Evolutionary conservation across 2,113 vertebrate species (phyloP).

Genomic region (Crotalus tigris): DNA sequence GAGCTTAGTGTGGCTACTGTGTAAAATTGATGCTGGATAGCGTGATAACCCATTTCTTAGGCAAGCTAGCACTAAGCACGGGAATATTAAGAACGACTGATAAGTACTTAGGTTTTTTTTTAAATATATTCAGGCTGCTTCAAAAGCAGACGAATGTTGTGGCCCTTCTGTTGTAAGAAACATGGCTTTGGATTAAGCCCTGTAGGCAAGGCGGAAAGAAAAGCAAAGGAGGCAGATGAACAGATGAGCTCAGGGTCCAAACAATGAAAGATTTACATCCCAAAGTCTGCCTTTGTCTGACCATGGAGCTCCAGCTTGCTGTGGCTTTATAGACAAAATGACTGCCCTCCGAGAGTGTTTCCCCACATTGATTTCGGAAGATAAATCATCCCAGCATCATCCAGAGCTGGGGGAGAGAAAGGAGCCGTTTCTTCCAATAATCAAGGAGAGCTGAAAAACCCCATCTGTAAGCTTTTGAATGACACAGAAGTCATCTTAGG

Average conservation of each 20-base stretch:
- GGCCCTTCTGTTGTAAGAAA: neutral
- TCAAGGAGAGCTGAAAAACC: neutral
- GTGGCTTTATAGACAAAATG: neutral
- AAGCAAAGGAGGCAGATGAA: constrained; percentile 34
- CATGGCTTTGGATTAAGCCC: neutral
- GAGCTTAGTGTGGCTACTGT: neutral
- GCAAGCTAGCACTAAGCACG: neutral
- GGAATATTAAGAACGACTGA: neutral
- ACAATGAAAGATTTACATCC: constrained; percentile 28
- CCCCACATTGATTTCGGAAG: neutral
- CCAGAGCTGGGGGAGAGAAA: neutral
- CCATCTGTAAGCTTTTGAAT: too few species aligned
- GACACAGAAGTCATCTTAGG: neutral
- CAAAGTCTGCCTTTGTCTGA: constrained; percentile 12
- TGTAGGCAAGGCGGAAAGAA: neutral
- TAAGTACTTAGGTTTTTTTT: neutral
- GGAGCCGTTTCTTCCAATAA: neutral
- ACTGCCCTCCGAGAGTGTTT: neutral
- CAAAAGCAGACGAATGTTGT: neutral
- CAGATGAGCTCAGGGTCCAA: neutral
- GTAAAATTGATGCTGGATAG: too few species aligned
- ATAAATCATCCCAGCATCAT: neutral
- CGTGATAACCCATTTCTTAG: neutral
- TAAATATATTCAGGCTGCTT: neutral
- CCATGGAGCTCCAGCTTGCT: neutral